phyloP scores from a whole-genome alignment of 1,140 invertebrate species.

The Gryon sp. region DNA sequence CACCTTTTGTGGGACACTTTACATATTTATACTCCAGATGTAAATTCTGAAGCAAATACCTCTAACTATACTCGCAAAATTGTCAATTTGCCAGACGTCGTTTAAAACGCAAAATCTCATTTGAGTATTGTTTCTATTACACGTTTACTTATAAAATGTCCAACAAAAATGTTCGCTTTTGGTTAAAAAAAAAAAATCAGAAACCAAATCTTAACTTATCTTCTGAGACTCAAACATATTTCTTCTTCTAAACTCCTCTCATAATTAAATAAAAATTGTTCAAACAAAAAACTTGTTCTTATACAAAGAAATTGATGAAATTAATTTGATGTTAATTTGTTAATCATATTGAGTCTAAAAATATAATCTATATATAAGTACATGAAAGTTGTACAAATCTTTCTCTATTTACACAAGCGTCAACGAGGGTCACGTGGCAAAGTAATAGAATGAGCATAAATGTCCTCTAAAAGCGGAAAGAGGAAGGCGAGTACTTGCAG shows the following conservation, averaged over 20 bases:
- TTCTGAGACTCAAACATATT: too few relatives aligned
- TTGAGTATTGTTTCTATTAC: constrained; percentile 4
- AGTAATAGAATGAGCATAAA: constrained; percentile 30
- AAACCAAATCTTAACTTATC: too few relatives aligned
- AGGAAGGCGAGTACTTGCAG: constrained; percentile 42
- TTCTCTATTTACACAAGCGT: constrained; percentile 24
- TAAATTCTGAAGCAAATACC: not conserved
- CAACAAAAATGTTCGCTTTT: constrained; percentile 5
- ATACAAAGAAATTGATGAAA: too few relatives aligned
- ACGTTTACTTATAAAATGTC: not conserved
- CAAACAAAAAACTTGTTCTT: too few relatives aligned
- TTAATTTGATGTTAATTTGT: too few relatives aligned
- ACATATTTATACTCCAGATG: constrained; percentile 9
- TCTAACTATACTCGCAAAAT: constrained; percentile 18
- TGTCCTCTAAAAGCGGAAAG: constrained; percentile 26
- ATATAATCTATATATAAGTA: constrained; percentile 3
- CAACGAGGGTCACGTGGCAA: constrained; percentile 25
- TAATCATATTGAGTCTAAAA: constrained; percentile 7
- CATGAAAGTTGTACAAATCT: too few relatives aligned
- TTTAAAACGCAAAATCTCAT: constrained; percentile 29
- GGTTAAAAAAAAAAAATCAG: too few relatives aligned
- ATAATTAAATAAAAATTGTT: too few relatives aligned
- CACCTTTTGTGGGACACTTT: too few relatives aligned
- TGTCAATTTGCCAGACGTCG: constrained; percentile 25
- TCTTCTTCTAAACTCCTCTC: too few relatives aligned